A percentile compares a stretch with the other conserved stretches of the same genome.
Evolutionary conservation across 2,888 invertebrate genomes (phyloP).

Genomic region (Rhamnusium bicolor): DNA sequence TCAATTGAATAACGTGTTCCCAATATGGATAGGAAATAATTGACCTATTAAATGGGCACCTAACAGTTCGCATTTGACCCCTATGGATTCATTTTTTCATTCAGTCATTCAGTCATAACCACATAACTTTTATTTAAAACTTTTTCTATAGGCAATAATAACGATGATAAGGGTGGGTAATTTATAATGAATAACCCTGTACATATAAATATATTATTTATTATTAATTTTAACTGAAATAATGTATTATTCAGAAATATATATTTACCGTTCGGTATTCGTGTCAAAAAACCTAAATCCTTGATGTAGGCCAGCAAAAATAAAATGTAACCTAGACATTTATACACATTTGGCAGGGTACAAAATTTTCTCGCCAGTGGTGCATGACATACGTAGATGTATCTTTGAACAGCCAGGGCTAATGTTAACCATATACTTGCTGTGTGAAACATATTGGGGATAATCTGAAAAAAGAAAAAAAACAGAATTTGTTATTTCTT

Average conservation of each 20-base stretch:
- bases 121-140: too few relatives aligned
- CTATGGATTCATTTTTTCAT: too few relatives aligned
- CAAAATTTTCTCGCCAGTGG: conserved; percentile 89
- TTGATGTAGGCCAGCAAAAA: conserved; percentile 87
- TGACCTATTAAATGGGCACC: too few relatives aligned
- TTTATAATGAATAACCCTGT: too few relatives aligned
- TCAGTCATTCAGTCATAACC: too few relatives aligned
- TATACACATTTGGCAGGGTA: conserved; percentile 82
- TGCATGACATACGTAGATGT: conserved; percentile 96
- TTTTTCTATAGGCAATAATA: too few relatives aligned
- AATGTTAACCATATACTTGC: conserved; percentile 95
- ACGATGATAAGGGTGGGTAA: too few relatives aligned
- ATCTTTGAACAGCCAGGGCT: conserved; percentile 92
- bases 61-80: too few relatives aligned
- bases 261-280: conserved; percentile 70
- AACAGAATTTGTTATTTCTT: conserved; percentile 4
- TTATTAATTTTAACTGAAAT: too few relatives aligned
- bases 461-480: conserved; percentile 72
- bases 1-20: too few relatives aligned
- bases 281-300: conserved; percentile 86
- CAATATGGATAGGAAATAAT: too few relatives aligned
- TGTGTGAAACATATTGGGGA: conserved; percentile 93
- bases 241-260: background rate
- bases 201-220: too few relatives aligned
- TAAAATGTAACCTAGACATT: conserved; percentile 85